Evolutionary conservation across 2,797 vertebrate species (phyloP).

Genomic region (Poeciliopsis presidionis): DNA sequence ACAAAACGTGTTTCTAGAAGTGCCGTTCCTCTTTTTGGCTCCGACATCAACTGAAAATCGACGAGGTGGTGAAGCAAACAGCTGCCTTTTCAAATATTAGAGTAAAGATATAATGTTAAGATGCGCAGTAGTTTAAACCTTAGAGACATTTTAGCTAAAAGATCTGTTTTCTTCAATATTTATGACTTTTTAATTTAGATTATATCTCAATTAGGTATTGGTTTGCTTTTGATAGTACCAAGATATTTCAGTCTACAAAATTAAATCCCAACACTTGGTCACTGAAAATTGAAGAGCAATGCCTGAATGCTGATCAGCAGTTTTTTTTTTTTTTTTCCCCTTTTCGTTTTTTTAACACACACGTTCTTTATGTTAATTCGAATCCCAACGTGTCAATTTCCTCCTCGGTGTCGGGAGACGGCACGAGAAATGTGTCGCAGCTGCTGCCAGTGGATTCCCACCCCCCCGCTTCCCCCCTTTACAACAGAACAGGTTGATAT

Average conservation of each 20-base stretch:
- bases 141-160: background rate
- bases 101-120: background rate
- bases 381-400: conserved; percentile 9
- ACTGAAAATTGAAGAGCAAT: background rate
- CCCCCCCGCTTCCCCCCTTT: background rate
- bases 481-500: conserved; percentile 30
- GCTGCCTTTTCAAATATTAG: background rate
- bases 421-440: background rate
- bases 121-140: background rate
- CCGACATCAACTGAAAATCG: background rate
- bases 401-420: background rate
- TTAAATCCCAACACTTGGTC: background rate
- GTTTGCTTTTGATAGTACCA: background rate
- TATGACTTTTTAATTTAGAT: background rate
- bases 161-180: background rate
- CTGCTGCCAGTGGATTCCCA: conserved; percentile 11
- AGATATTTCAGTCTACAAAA: background rate
- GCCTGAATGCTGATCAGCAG: background rate
- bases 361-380: background rate
- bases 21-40: background rate
- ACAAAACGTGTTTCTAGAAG: background rate
- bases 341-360: background rate
- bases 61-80: background rate
- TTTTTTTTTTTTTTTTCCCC: background rate
- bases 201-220: background rate